These are phyloP conservation scores for Melanostigma gelatinosum DNA, from an alignment of 2,113 vertebrate species.

Conservation along the genomic window DNA sequence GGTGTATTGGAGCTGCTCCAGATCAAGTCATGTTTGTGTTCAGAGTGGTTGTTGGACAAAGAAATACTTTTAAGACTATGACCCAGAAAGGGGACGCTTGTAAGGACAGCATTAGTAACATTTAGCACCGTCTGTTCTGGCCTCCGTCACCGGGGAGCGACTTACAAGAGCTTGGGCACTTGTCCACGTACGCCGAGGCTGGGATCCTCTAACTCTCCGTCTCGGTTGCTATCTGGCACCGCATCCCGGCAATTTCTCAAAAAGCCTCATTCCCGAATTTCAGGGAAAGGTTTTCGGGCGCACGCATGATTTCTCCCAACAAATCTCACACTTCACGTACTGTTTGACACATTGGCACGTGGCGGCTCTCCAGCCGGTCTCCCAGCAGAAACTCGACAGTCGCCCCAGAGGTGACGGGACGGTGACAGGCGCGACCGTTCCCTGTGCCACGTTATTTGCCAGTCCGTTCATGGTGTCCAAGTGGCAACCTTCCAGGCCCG, in stretches of 20 bases:
- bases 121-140: constrained; percentile 1
- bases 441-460: constrained; percentile 16
- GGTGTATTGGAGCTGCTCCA: neutral
- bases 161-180: constrained; percentile 24
- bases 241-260: neutral
- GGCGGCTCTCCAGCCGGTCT: constrained; percentile 12
- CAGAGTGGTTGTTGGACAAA: neutral
- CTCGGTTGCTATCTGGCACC: constrained; percentile 2
- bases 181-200: constrained; percentile 4
- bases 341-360: constrained; percentile 6
- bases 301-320: neutral
- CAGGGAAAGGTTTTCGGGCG: constrained; percentile 14
- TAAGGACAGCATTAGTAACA: neutral
- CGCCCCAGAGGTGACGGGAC: constrained; percentile 37
- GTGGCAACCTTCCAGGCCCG: constrained; percentile 46
- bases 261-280: constrained; percentile 18
- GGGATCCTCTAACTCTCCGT: neutral
- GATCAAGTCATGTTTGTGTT: neutral
- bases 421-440: constrained; percentile 38
- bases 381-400: constrained; percentile 29
- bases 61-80: neutral
- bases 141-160: neutral
- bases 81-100: constrained; percentile 3
- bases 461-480: constrained; percentile 35
- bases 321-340: neutral